These are phyloP conservation scores for Picathartes gymnocephalus DNA, from an alignment of 2,113 vertebrate genomes.

Conservation along the genomic window DNA sequence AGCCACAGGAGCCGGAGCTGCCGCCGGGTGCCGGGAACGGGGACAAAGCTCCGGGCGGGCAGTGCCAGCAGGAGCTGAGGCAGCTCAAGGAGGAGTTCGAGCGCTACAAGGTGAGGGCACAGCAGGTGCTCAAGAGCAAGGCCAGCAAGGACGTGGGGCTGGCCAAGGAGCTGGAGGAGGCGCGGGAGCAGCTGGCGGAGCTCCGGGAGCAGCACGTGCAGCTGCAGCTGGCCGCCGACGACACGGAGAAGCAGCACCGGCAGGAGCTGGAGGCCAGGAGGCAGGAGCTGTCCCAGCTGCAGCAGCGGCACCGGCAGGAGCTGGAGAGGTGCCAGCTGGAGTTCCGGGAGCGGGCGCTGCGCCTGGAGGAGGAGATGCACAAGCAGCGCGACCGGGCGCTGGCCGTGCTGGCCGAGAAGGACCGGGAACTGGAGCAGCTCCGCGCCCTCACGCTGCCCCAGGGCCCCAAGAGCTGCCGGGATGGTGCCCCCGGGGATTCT, in stretches of 20 bases:
- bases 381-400: slow-evolving; percentile 88
- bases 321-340: slow-evolving; percentile 74
- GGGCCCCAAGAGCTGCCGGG: background rate
- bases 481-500: fast-evolving
- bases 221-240: slow-evolving; percentile 82
- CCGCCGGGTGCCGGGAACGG: slow-evolving; percentile 54
- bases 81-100: slow-evolving; percentile 94
- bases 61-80: slow-evolving; percentile 87
- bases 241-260: slow-evolving; percentile 71
- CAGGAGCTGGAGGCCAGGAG: slow-evolving; percentile 71
- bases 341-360: slow-evolving; percentile 78
- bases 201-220: slow-evolving; percentile 88
- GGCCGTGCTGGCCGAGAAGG: slow-evolving; percentile 88
- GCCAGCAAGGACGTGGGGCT: slow-evolving; percentile 79
- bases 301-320: slow-evolving; percentile 83
- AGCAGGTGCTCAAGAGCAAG: slow-evolving; percentile 90
- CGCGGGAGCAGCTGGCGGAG: slow-evolving; percentile 84
- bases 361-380: slow-evolving; percentile 89
- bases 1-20: slow-evolving; percentile 55
- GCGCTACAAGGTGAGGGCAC: slow-evolving; percentile 88
- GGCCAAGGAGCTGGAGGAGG: slow-evolving; percentile 85
- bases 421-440: slow-evolving; percentile 86
- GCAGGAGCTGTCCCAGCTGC: slow-evolving; percentile 68
- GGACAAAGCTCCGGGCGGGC: slow-evolving; percentile 70
- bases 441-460: slow-evolving; percentile 47